These are phyloP conservation scores for Clamator glandarius DNA, from an alignment of 2,797 vertebrate genomes.

Conservation along the genomic window DNA sequence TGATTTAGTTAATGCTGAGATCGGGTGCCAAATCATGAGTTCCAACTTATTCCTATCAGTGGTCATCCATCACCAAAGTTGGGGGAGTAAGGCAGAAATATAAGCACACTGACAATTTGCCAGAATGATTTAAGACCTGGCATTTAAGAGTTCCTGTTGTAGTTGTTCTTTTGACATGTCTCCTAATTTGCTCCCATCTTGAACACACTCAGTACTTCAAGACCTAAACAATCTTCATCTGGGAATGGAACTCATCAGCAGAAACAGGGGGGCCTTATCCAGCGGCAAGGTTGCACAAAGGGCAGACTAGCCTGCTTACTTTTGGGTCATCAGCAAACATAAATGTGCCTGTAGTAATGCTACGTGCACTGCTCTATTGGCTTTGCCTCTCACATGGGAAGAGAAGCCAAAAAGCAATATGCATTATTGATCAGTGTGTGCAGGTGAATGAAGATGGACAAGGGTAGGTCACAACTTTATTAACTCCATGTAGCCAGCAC, in stretches of 20 bases:
- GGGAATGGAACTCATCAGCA: background rate
- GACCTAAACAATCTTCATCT: constrained; percentile 33
- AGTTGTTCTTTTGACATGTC: constrained; percentile 60
- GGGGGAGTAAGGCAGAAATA: constrained; percentile 57
- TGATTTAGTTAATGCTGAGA: constrained; percentile 46
- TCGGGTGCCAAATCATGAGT: constrained; percentile 36
- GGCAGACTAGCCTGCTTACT: background rate
- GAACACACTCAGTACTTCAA: constrained; percentile 36
- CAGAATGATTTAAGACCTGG: constrained; percentile 69
- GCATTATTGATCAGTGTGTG: constrained; percentile 39
- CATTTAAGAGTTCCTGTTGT: constrained; percentile 68
- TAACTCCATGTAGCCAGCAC: background rate
- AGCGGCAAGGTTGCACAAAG: background rate
- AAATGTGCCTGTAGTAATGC: constrained; percentile 12
- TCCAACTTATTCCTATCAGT: constrained; percentile 50
- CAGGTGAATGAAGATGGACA: constrained; percentile 55
- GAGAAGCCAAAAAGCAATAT: constrained; percentile 50
- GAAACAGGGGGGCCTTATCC: background rate
- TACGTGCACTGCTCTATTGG: background rate
- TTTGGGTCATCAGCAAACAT: background rate
- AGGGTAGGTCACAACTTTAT: constrained; percentile 49
- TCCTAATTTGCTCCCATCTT: constrained; percentile 57
- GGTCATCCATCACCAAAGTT: constrained; percentile 65
- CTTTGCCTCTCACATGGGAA: constrained; percentile 31
- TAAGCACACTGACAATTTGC: constrained; percentile 61